Evolutionary conservation across 2,888 invertebrate genomes (phyloP), one percentile per base, ranked within the genome.

Genomic region (Cordilura impudica): DNA sequence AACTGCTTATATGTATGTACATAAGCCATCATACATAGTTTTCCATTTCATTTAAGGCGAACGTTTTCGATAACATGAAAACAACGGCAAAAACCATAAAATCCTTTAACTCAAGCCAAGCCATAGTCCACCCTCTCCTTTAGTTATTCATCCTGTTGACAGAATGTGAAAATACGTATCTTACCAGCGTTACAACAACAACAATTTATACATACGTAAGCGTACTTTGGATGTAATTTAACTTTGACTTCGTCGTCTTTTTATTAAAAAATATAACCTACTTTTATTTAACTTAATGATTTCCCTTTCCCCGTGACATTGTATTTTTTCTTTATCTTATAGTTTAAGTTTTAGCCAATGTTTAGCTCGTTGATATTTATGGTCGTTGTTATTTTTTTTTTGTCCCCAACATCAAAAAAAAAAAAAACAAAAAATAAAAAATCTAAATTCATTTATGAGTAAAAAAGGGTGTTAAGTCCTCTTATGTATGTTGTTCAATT

Each of bases 251-350:
- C 47, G 61, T 29, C 14, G 5, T 2, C 18, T 53, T 67, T 67
- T 71, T 67, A 77, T 72, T 53, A 70, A 74, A 67, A 78, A 66
- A 65, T 70, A 54, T 79, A 79, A 79, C 78, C 78, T 71, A 79
- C 61, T 74, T 79, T 79, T 74, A 66, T 61, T 66, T 61, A 74
- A 75, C 39, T 23, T 75, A 75, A 79, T 63, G 79, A 79, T 71
- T 39, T 60, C 10, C 19, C 7, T 18, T 18, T 60, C 26, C 63
- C 51, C 43, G 43, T 54, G 19, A n/a, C 10, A 16, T 10, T 54
- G 26, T 47, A 39, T 14, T 35, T 31, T 53, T 70, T 47, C 16
- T 4, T 18, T 3, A 31, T 47, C 12, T 63, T 63, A 47, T 49
- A 63, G 29, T 61, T 51, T 63, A 47, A 63, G 61, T 63, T 56